Percentiles rank a stretch among this genome's conserved stretches.
Conservation (phyloP, 2,797 vertebrate species). For the Champsocephalus esox region DNA sequence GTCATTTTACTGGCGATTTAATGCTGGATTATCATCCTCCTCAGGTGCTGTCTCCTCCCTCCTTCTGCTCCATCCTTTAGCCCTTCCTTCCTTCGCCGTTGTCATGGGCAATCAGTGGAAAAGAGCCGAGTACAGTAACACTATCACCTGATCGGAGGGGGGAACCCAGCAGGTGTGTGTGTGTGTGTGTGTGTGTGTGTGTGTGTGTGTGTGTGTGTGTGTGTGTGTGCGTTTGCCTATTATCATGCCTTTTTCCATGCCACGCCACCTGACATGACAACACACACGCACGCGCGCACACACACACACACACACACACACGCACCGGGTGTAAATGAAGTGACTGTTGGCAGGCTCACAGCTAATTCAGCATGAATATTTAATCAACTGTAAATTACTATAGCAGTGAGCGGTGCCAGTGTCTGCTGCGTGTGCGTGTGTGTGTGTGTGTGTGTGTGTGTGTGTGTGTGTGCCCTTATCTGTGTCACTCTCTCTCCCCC, state of each 20-base stretch:
- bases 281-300: conserved; percentile 1
- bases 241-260: not conserved
- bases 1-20: not conserved
- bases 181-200: conserved; percentile 10
- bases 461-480: not conserved
- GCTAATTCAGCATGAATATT: conserved; percentile 76
- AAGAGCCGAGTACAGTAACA: conserved; percentile 53
- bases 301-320: conserved; percentile 31
- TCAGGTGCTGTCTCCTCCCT: conserved; percentile 15
- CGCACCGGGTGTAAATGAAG: conserved; percentile 55
- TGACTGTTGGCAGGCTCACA: conserved; percentile 60
- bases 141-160: conserved; percentile 56
- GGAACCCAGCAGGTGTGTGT: conserved; percentile 21
- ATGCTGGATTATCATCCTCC: not conserved
- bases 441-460: too few species aligned
- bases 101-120: conserved; percentile 71
- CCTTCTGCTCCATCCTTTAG: conserved; percentile 25
- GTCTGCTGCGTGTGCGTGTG: not conserved
- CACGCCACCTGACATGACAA: not conserved
- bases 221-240: conserved; percentile 3
- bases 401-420: conserved; percentile 45
- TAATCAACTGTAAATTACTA: conserved; percentile 73
- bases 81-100: conserved; percentile 44
- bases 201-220: conserved; percentile 6
- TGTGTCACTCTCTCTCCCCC: conserved; percentile 18